Evolutionary conservation across 2,797 vertebrate genomes (phyloP), one percentile per base, ranked within the genome.

Genomic region (Acrocephalus scirpaceus): DNA sequence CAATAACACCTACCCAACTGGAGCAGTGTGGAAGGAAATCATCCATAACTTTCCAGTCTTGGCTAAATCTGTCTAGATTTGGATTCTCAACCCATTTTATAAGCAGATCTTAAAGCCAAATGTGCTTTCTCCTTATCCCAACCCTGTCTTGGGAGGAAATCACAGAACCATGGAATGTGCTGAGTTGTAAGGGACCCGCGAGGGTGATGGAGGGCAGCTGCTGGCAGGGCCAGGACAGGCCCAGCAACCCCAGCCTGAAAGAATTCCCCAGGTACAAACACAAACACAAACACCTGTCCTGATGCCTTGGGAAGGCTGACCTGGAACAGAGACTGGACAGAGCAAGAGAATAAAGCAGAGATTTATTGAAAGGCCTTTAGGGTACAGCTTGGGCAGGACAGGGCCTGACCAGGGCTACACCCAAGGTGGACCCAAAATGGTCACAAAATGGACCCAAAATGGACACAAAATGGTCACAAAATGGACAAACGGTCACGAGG

Each of bases 1-100:
- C 9, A 32, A 14, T 56, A 44, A 36, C 14, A 38, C 0, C 2
- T 18, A 4, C 21, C 21, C 40, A 72, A 0, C 22, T 45, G 17
- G 18, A 84, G 18, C 54, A 65, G 58, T 50, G 9, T 27, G 27
- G 14, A 76, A 75, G 64, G n/a, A 91, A 69, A 89, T 16, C 38
- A 50, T 12, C 11, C 50, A 36, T 30, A 42, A 6, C 42, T 85
- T 69, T 72, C 34, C 30, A 73, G 29, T 26, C 34, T 51, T 38
- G 13, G 42, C 50, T 53, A 79, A 88, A 83, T 23, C 44, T 66
- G 16, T 64, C 65, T 16, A 42, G 10, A 34, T 67, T 38, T 57
- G 27, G 32, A 17, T 87, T 75, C 36, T 75, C 34, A 69, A 61
- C 8, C 6, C 38, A 38, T 45, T 21, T 9, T 27, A 23, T 8